Conservation (phyloP, 2,113 vertebrate species). For the Indri indri region DNA sequence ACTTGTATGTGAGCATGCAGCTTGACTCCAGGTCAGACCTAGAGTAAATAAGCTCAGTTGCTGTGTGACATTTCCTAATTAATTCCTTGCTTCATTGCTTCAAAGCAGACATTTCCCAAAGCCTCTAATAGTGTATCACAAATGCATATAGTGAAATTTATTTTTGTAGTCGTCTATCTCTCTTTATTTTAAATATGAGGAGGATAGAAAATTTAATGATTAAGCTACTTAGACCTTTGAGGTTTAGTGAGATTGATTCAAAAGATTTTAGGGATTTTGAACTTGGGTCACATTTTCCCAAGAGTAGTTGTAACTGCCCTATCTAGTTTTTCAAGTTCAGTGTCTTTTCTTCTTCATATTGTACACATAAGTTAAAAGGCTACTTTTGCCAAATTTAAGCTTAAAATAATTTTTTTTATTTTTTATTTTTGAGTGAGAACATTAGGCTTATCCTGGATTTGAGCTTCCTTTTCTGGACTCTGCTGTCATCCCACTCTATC, state of each 20-base stretch:
- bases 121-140: not conserved
- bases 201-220: not conserved
- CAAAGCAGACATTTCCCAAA: not conserved
- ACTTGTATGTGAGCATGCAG: not conserved
- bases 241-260: not conserved
- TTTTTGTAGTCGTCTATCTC: not conserved
- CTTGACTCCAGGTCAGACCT: not conserved
- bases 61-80: not conserved
- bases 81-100: not conserved
- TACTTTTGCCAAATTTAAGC: not conserved
- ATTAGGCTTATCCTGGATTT: not conserved
- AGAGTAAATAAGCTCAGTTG: not conserved
- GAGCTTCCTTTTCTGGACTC: not conserved
- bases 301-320: not conserved
- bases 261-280: not conserved
- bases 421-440: not conserved
- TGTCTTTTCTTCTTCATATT: not conserved
- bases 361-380: not conserved
- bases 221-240: not conserved
- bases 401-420: not conserved
- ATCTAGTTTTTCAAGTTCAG: not conserved
- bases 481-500: too few relatives aligned
- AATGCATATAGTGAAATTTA: not conserved
- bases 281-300: not conserved
- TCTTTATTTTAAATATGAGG: not conserved